Conservation (phyloP, 2,888 invertebrate species). For the Lasioglossum villosulum region DNA sequence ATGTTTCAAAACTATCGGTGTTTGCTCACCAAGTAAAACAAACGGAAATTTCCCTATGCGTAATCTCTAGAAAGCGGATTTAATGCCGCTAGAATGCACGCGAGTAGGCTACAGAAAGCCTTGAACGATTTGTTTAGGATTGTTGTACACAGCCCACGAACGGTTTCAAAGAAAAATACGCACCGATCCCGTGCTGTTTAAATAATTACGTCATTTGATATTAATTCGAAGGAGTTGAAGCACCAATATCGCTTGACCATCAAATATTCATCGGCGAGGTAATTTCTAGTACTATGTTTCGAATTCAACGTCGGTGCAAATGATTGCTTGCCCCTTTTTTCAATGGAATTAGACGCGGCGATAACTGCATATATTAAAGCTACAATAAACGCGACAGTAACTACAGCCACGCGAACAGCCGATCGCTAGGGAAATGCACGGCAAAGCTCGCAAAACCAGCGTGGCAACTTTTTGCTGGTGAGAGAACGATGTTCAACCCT, state of each 20-base stretch:
- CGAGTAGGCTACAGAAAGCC: not conserved
- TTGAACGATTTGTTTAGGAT: not conserved
- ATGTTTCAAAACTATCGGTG: not conserved
- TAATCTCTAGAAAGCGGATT: slow-evolving; percentile 17
- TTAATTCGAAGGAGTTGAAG: too few relatives aligned
- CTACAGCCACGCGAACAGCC: not conserved
- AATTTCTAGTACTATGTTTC: too few relatives aligned
- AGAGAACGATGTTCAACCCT: too few relatives aligned
- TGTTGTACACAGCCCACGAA: not conserved
- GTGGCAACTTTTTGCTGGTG: not conserved
- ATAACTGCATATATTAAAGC: too few relatives aligned
- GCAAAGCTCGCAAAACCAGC: not conserved
- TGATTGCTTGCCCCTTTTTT: not conserved
- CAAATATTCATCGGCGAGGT: too few relatives aligned
- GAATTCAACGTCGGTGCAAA: not conserved
- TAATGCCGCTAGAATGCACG: not conserved
- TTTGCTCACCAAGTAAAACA: not conserved
- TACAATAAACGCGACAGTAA: not conserved
- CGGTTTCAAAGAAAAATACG: not conserved
- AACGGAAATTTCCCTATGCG: slow-evolving; percentile 1
- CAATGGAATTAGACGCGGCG: too few relatives aligned
- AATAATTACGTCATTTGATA: too few relatives aligned
- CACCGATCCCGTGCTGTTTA: too few relatives aligned
- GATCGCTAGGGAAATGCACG: not conserved
- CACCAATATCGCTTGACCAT: too few relatives aligned